These are phyloP conservation scores for Exephanes ischioxanthus DNA, from an alignment of 2,888 invertebrate genomes.

Conservation along the genomic window DNA sequence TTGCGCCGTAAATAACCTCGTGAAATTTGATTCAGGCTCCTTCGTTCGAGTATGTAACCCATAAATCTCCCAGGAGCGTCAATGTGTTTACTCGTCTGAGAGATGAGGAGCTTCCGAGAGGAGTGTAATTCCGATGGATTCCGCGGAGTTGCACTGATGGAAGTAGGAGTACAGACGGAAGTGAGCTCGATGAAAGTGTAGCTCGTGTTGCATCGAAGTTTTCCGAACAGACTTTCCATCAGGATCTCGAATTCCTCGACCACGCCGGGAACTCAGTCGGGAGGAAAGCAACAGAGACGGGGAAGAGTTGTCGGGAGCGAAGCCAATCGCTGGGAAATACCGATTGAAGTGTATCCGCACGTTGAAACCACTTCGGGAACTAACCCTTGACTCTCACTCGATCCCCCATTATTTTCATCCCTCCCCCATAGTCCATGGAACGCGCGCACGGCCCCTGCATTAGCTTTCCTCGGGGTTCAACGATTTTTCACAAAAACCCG, in stretches of 20 bases:
- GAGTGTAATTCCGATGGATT: constrained; percentile 17
- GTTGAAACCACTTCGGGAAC: constrained; percentile 50
- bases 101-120: constrained; percentile 12
- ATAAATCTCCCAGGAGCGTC: not conserved
- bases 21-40: not conserved
- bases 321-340: constrained; percentile 63
- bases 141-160: not conserved
- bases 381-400: constrained; percentile 45
- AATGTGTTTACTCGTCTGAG: constrained; percentile 22
- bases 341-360: constrained; percentile 43
- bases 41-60: not conserved
- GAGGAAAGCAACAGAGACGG: constrained; percentile 34
- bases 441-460: not conserved
- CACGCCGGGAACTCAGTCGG: constrained; percentile 15
- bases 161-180: not conserved
- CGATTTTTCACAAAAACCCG: constrained; percentile 47
- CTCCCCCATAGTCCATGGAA: not conserved
- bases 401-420: constrained; percentile 20
- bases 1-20: not conserved
- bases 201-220: constrained; percentile 18
- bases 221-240: constrained; percentile 55
- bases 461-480: constrained; percentile 29
- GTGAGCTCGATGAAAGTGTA: not conserved
- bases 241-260: constrained; percentile 53
- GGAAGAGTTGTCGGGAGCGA: not conserved